Evolutionary conservation across 2,888 invertebrate genomes (phyloP), one percentile per base, ranked within the genome.

Genomic region (Luperina nickerlii): DNA sequence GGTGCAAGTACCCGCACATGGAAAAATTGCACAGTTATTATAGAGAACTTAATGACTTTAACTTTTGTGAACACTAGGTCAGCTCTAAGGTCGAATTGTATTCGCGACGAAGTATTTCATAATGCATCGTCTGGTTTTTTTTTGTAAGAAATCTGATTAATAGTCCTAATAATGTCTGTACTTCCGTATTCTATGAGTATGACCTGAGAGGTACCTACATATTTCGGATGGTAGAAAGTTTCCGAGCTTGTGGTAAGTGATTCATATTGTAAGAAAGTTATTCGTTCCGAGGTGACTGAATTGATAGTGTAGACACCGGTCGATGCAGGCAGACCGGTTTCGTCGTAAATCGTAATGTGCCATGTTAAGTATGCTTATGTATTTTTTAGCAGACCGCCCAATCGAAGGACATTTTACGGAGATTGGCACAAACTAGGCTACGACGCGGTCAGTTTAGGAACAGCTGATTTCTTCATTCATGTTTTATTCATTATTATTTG

Each of bases 241-340:
- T 89, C 76, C 62, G 89, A 90, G 82, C 82, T 87, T 78, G 81
- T 84, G 88, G 87, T 89, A 88, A 92, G 91, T 94, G 94, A 94
- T 92, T 95, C 94, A 94, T 95, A 94, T 93, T 92, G 94, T 94
- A 94, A 93, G 94, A 94, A 95, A 95, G 94, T 94, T 94, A 91
- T 89, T 90, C 92, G 90, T 94, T 92, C 90, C 91, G 94, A 93
- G 94, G 94, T 94, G 94, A 94, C 93, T 93, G 94, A 93, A 94
- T 94, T 94, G 95, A 94, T 93, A 94, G 94, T 86, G 81, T 89
- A 89, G 89, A 87, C 90, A 92, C 91, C 91, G 92, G 90, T 90
- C 91, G 92, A 91, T 93, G 93, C 93, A 91, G 89, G 84, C 91
- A 87, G 95, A 96, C 96, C 96, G 96, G 96, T 96, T 96, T 93